Base-by-base conservation (phyloP, 2,888 invertebrate genomes). In the Caenorhabditis uteleia region DNA sequence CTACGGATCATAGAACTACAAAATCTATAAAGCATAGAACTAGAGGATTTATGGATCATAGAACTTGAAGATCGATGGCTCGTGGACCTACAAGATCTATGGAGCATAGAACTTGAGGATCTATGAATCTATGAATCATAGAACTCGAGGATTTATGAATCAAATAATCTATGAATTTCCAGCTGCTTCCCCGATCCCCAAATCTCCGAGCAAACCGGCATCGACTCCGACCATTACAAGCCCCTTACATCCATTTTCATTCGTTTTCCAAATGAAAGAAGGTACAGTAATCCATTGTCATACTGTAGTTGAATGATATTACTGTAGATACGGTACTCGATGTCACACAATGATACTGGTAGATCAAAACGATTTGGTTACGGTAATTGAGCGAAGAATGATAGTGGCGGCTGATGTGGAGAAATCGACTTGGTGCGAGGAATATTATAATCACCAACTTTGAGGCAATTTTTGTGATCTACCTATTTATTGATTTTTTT, bases 151-250 rank as follows among this genome's bases (percentile, higher is more conserved):
- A n/a, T n/a, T n/a, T n/a, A n/a, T n/a, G n/a, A 29, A 29, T 12
- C 29, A 29, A 3, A 7, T 8, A 18, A 40, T 18, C 12, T 20
- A 26, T n/a, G 14, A 23, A 43, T 43, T 43, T 43, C 51, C 49
- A 74, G 75, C 33, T 59, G 58, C 40, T 67, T 70, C 31, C 76
- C 78, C 0, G 78, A 78, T 45, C 55, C 49, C 5, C 78, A 77
- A 51, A 36, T 75, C 10, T 42, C 33, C 20, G 26, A 60, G 8
- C 78, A 78, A 56, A 74, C 71, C 1, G 75, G 70, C 20, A 27
- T 46, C 6, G 21, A 43, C 0, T 49, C 47, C n/a, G 47, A 43
- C 23, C 16, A 42, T 26, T 71, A 70, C 51, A 58, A 56, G 33
- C 58, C 66, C 10, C 26, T 71, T n/a, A 48, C 56, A 7, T 74